phyloP scores from a whole-genome alignment of 2,888 invertebrate species.

The Pemphredon lugubris region DNA sequence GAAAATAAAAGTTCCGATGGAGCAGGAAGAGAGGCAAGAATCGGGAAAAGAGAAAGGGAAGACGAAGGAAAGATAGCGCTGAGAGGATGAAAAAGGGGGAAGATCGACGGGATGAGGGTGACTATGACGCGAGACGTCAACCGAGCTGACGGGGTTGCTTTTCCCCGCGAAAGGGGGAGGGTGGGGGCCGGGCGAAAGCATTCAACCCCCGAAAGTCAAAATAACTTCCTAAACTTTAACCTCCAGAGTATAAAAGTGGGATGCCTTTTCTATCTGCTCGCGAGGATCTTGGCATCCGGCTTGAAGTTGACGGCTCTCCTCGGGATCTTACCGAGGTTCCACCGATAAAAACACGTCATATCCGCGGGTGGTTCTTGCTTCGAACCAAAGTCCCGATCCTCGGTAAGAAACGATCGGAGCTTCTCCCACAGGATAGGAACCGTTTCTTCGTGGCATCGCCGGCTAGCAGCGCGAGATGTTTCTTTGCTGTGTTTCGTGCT shows the following conservation, averaged over 20 bases:
- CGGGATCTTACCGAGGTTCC: constrained; percentile 38
- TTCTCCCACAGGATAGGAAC: constrained; percentile 33
- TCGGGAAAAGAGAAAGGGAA: constrained; percentile 28
- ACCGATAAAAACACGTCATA: constrained; percentile 75
- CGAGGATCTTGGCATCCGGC: constrained; percentile 70
- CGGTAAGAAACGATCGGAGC: constrained; percentile 53
- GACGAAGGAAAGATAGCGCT: constrained; percentile 28
- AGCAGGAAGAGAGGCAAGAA: constrained; percentile 21
- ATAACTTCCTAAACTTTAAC: constrained; percentile 78
- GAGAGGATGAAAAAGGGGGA: constrained; percentile 38
- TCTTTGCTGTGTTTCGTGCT: too few relatives aligned
- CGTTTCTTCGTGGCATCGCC: background rate
- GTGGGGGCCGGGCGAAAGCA: constrained; percentile 17
- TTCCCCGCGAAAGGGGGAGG: constrained; percentile 35
- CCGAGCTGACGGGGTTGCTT: constrained; percentile 66
- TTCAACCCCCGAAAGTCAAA: constrained; percentile 71
- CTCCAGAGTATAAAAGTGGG: constrained; percentile 75
- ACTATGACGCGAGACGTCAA: constrained; percentile 73
- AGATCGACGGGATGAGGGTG: constrained; percentile 64
- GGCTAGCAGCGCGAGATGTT: too few relatives aligned
- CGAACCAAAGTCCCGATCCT: constrained; percentile 33
- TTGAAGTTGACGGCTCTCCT: constrained; percentile 58
- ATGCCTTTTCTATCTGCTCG: constrained; percentile 74
- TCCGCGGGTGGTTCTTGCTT: constrained; percentile 65
- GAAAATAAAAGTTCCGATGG: constrained; percentile 17